Evolutionary conservation across 2,888 invertebrate genomes (phyloP), one percentile per base, ranked within the genome.

Genomic region (Eupithecia dodoneata): DNA sequence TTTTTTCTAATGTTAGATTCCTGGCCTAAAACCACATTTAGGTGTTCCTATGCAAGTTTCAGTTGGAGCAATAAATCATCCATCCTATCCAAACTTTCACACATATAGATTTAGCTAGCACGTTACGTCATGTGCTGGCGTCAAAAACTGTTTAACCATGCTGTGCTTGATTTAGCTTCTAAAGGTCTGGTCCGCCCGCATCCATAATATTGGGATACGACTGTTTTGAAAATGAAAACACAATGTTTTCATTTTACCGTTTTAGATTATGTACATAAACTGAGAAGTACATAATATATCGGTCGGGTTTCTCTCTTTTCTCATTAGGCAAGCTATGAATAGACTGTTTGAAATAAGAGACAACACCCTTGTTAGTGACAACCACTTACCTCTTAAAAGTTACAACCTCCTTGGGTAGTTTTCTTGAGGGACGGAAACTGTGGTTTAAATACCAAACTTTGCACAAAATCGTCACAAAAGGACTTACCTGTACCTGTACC

Each of bases 271-370:
- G 3, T 3, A 18, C 55, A 9, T 52, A 15, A 52, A 52, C 52
- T 65, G 9, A 55, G 55, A n/a, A n/a, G 59, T 59, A 55, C 6
- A 2, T 7, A 18, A 0, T n/a, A 15, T 59, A 63, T 12, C 10
- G 63, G 12, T 30, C 10, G 12, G 63, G 30, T 18, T 2, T 63
- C 63, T 30, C 30, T 59, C 9, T 7, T 4, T 30, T 30, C 30
- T 59, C 9, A 2, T 4, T 30, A 12, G 4, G 30, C 9, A 30
- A 30, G 10, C 30, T 63, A 30, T 63, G 63, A 63, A 63, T 63
- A 63, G 63, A 59, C 59, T 59, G 18, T 63, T 63, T 63, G 63
- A 63, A 63, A 30, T 63, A 63, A 2, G 63, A 63, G 63, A 63
- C 63, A 30, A 12, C 63, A 63, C 30, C 18, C 30, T 63, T 30